Conservation (phyloP, 2,888 invertebrate genomes). For the Platerodrilus igneus region DNA sequence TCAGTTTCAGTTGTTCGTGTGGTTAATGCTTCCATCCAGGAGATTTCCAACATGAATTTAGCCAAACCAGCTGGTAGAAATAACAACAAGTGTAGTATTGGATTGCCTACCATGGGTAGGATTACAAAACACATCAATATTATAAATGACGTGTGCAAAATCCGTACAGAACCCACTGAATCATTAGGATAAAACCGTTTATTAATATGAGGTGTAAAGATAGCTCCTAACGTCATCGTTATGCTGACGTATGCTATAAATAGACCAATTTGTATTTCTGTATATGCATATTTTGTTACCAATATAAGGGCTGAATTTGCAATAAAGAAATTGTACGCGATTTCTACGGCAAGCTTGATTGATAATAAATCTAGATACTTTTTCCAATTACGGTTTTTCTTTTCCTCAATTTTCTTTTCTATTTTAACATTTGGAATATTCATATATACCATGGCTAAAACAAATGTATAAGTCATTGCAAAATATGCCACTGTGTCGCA, state of each 20-base stretch:
- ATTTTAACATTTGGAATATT: neutral
- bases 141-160: conserved; percentile 53
- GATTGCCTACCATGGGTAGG: conserved; percentile 26
- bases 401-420: conserved; percentile 3
- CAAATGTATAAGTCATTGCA: conserved; percentile 6
- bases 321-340: conserved; percentile 55
- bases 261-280: conserved; percentile 56
- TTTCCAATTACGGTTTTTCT: conserved; percentile 50
- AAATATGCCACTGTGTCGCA: neutral
- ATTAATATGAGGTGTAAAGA: conserved; percentile 51
- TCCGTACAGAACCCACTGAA: conserved; percentile 45
- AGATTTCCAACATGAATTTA: conserved; percentile 53
- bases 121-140: conserved; percentile 47
- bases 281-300: conserved; percentile 49
- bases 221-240: conserved; percentile 50
- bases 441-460: conserved; percentile 1
- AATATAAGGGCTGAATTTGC: conserved; percentile 52
- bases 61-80: conserved; percentile 52
- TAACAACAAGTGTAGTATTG: conserved; percentile 46
- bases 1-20: conserved; percentile 50
- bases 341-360: conserved; percentile 53
- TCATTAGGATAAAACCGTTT: conserved; percentile 49
- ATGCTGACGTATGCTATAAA: conserved; percentile 56
- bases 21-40: conserved; percentile 55
- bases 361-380: conserved; percentile 54